These are phyloP conservation scores for Distichodus sexfasciatus DNA, from an alignment of 2,797 vertebrate species.

Conservation along the genomic window DNA sequence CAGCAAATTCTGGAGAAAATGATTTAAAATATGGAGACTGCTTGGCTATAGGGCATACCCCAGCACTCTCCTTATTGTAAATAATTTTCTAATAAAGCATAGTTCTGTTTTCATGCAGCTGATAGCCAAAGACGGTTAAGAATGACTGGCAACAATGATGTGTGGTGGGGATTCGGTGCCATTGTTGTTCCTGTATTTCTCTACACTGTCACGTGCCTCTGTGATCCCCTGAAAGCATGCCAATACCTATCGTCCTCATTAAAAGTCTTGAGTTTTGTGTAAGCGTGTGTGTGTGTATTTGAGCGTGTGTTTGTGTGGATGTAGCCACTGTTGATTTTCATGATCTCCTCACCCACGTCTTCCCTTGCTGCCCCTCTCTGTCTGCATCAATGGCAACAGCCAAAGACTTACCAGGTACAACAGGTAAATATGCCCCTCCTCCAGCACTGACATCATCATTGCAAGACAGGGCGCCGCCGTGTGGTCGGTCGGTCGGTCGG, in stretches of 20 bases:
- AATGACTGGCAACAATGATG: not conserved
- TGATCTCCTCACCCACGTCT: slow-evolving; percentile 72
- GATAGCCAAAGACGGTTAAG: no score
- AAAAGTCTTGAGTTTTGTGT: slow-evolving; percentile 33
- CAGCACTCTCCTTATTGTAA: no score
- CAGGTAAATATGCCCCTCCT: slow-evolving; percentile 77
- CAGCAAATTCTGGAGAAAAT: no score
- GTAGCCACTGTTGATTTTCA: slow-evolving; percentile 64
- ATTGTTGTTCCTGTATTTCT: slow-evolving; percentile 36
- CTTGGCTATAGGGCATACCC: no score
- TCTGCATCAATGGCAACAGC: slow-evolving; percentile 81
- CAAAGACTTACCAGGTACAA: slow-evolving; percentile 79
- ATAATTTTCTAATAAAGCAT: no score
- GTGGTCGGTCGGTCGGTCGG: slow-evolving; percentile 21
- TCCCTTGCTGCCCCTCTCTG: slow-evolving; percentile 70
- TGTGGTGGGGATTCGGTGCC: not conserved
- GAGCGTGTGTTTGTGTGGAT: slow-evolving; percentile 21
- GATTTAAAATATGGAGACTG: no score
- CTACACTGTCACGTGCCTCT: slow-evolving; percentile 24
- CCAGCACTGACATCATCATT: slow-evolving; percentile 58
- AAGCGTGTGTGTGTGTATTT: not conserved
- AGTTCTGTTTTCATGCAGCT: no score
- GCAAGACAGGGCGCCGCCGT: slow-evolving; percentile 53
- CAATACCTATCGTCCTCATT: slow-evolving; percentile 29
- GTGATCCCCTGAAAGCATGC: slow-evolving; percentile 34